Percentiles rank a stretch among this genome's conserved stretches.
Evolutionary conservation across 2,888 invertebrate genomes (phyloP).

Genomic region (Caradrina clavipalpis): DNA sequence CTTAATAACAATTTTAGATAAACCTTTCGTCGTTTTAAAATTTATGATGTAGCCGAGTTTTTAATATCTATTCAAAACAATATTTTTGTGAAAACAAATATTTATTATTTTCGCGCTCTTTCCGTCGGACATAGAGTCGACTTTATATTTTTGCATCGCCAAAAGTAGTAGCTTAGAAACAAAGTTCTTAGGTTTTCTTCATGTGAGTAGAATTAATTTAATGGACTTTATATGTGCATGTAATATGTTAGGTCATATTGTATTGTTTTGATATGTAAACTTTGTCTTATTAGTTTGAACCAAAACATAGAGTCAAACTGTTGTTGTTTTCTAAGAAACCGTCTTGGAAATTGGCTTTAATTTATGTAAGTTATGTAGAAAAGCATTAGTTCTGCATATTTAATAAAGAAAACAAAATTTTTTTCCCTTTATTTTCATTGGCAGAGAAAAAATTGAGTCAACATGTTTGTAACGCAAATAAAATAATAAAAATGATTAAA

Average conservation of each 20-base stretch:
- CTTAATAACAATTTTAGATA: constrained; percentile 23
- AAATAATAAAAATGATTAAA: constrained; percentile 65
- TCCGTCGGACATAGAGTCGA: constrained; percentile 56
- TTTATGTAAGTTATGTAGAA: not conserved
- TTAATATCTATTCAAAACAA: not conserved
- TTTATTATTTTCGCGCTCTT: constrained; percentile 26
- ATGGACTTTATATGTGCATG: not conserved
- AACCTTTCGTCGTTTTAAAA: constrained; percentile 3
- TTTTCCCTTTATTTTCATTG: constrained; percentile 13
- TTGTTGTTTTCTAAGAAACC: not conserved
- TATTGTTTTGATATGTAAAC: not conserved
- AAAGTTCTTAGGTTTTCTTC: not conserved
- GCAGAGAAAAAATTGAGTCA: constrained; percentile 17
- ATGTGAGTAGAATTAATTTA: not conserved
- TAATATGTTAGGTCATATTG: not conserved
- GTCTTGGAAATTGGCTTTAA: not conserved
- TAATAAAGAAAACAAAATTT: not conserved
- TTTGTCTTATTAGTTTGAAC: not conserved
- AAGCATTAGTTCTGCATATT: not conserved
- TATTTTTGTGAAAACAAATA: not conserved
- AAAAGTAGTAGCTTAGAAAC: not conserved
- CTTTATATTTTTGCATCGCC: constrained; percentile 20
- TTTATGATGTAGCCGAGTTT: not conserved
- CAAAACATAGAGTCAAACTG: constrained; percentile 19
- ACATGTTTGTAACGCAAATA: constrained; percentile 41